A percentile compares a stretch with the other conserved stretches of the same genome.
Conservation (phyloP, 2,888 invertebrate genomes). For the Meliscaeva auricollis region DNA sequence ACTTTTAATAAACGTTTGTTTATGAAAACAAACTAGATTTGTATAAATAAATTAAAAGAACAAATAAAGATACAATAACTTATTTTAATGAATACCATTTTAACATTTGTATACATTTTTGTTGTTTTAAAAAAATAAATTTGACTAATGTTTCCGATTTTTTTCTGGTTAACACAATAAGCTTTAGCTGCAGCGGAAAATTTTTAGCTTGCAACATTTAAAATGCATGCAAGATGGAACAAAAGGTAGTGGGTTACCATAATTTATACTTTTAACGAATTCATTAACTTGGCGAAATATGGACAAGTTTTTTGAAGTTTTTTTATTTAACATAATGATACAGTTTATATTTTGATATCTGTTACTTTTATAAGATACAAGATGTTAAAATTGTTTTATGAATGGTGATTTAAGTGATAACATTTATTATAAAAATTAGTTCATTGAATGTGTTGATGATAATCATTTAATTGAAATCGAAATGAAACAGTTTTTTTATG, state of each 20-base stretch:
- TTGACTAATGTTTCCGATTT: background rate
- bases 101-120: background rate
- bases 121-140: background rate
- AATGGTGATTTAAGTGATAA: no score
- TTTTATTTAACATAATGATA: no score
- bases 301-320: no score
- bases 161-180: background rate
- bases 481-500: background rate
- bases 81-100: background rate
- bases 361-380: no score
- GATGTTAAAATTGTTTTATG: no score
- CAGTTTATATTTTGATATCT: no score
- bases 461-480: no score
- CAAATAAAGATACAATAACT: background rate
- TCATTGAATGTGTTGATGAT: no score
- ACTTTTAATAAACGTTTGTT: background rate
- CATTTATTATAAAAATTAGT: no score
- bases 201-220: background rate
- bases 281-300: background rate
- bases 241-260: background rate
- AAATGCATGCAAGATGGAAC: no score
- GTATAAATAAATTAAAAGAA: slow-evolving; percentile 6
- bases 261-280: background rate
- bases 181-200: slow-evolving; percentile 3
- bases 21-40: slow-evolving; percentile 6